phyloP scores from a whole-genome alignment of 1,140 invertebrate genomes.

The Brachionus rotundiformis region DNA sequence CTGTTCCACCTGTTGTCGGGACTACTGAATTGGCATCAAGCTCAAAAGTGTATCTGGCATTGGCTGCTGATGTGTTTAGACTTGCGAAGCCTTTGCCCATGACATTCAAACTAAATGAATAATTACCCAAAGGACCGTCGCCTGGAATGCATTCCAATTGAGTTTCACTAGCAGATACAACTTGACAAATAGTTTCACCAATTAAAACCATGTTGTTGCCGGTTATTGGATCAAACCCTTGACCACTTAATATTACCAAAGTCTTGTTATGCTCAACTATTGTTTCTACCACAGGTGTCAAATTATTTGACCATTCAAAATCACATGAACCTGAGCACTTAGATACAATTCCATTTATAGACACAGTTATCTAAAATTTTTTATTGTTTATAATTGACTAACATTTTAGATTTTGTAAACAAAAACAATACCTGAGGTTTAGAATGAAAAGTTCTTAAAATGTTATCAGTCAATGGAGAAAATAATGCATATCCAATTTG shows the following conservation, averaged over 20 bases:
- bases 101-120: constrained; percentile 55
- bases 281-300: not conserved
- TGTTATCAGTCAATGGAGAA: constrained; percentile 56
- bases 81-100: constrained; percentile 51
- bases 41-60: constrained; percentile 51
- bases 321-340: constrained; percentile 9
- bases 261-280: not conserved
- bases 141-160: constrained; percentile 54
- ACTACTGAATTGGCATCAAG: not conserved
- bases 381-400: not conserved
- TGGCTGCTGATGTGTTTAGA: not conserved
- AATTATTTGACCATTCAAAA: constrained; percentile 13
- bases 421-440: constrained; percentile 53
- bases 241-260: constrained; percentile 52
- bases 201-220: constrained; percentile 54
- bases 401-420: not conserved
- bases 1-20: constrained; percentile 47
- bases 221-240: constrained; percentile 10
- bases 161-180: constrained; percentile 53
- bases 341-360: not conserved
- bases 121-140: constrained; percentile 56
- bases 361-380: not conserved
- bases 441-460: constrained; percentile 55
- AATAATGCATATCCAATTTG: constrained; percentile 52
- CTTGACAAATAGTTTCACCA: constrained; percentile 52